Evolutionary conservation across 2,888 invertebrate genomes (phyloP).

Genomic region (Netelia virgata): DNA sequence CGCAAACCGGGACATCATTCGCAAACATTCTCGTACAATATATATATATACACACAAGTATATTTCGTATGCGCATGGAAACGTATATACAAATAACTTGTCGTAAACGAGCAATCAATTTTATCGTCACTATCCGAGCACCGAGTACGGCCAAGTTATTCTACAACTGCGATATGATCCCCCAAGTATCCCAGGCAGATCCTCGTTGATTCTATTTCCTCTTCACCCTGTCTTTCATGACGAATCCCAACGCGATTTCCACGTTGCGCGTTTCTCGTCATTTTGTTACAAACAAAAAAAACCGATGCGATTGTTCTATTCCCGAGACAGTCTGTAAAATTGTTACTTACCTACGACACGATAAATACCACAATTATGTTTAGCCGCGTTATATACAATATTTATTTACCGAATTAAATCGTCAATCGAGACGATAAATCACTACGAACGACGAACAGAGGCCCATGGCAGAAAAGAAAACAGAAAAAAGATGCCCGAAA

Average conservation of each 20-base stretch:
- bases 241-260: not conserved
- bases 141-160: conserved; percentile 37
- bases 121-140: conserved; percentile 64
- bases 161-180: conserved; percentile 26
- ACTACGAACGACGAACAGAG: conserved; percentile 49
- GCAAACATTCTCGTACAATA: conserved; percentile 61
- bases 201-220: conserved; percentile 1
- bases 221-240: not conserved
- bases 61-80: conserved; percentile 60
- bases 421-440: conserved; percentile 62
- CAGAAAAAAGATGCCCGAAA: conserved; percentile 4
- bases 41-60: conserved; percentile 36
- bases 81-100: conserved; percentile 72
- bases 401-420: conserved; percentile 69
- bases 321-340: conserved; percentile 75
- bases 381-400: conserved; percentile 73
- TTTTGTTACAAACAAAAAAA: conserved; percentile 38
- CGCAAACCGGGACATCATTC: conserved; percentile 56
- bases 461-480: conserved; percentile 30
- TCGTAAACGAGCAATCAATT: conserved; percentile 67
- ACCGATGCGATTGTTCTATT: conserved; percentile 16
- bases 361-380: conserved; percentile 75
- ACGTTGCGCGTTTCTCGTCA: conserved; percentile 15
- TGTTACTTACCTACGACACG: conserved; percentile 72
- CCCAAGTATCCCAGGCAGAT: conserved; percentile 31